Conservation (phyloP, 30 jellyfish, hydroid and myxozoan genomes). For the Sanderia malayensis region DNA sequence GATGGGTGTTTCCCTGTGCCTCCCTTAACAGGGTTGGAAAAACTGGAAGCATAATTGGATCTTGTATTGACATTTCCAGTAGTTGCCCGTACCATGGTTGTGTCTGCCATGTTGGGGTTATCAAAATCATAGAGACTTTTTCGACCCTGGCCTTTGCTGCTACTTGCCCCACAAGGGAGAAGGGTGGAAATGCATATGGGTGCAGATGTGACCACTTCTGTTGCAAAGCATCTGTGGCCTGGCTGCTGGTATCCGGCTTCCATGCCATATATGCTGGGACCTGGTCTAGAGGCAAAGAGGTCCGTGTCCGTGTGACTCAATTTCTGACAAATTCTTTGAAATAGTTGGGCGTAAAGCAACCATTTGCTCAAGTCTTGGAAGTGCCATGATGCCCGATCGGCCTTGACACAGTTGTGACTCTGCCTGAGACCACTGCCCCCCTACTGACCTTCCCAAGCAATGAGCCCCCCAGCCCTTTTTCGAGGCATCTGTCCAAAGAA, state of each 20-base stretch:
- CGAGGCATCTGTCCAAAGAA: conserved; percentile 44
- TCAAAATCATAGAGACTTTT: conserved; percentile 5
- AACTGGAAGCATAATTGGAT: not conserved
- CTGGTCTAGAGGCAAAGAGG: conserved; percentile 49
- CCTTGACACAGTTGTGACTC: conserved; percentile 17
- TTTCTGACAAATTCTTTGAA: conserved; percentile 17
- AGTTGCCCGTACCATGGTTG: conserved; percentile 30
- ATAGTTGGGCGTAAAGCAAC: conserved; percentile 19
- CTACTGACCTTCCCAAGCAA: conserved; percentile 12
- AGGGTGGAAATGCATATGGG: conserved; percentile 56
- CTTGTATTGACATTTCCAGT: conserved; percentile 3
- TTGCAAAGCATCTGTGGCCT: conserved; percentile 27
- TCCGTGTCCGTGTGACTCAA: conserved; percentile 23
- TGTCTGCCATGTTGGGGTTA: conserved; percentile 50
- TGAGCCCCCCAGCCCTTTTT: conserved; percentile 51
- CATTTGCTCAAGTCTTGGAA: conserved; percentile 34
- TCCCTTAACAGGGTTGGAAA: conserved; percentile 1
- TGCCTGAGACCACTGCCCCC: conserved; percentile 23
- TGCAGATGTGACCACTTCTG: conserved; percentile 27
- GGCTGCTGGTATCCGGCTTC: conserved; percentile 49
- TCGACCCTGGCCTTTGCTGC: conserved; percentile 9
- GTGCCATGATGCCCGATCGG: conserved; percentile 36
- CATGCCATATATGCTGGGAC: conserved; percentile 39
- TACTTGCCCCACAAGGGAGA: conserved; percentile 16
- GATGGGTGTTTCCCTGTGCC: too few species aligned